A percentile compares a stretch with the other conserved stretches of the same genome.
phyloP scores from a whole-genome alignment of 2,113 vertebrate genomes.

The Macquaria australasica region DNA sequence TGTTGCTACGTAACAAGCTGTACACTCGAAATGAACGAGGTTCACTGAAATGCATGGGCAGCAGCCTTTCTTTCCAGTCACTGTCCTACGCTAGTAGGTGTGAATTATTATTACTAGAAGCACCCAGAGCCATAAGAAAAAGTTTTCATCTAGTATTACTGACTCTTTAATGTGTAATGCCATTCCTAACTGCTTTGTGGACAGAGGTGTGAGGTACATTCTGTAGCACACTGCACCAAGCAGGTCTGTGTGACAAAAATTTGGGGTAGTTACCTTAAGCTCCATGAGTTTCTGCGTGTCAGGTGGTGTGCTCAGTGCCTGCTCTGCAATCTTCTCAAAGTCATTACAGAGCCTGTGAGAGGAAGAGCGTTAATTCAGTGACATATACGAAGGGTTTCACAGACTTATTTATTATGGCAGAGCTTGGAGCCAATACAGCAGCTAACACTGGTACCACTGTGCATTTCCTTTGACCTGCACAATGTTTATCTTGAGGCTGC shows the following conservation, averaged over 20 bases:
- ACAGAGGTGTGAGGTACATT: neutral
- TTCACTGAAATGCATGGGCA: too few relatives aligned
- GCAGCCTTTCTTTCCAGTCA: neutral
- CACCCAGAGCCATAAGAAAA: neutral
- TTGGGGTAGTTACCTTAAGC: conserved; percentile 85
- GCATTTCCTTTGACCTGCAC: neutral
- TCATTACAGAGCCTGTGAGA: conserved; percentile 87
- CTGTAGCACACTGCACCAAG: neutral
- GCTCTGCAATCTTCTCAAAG: conserved; percentile 90
- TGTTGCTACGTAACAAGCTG: too few relatives aligned
- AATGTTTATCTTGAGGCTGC: neutral
- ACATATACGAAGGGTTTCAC: neutral
- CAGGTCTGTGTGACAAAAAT: neutral
- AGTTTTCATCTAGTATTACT: neutral
- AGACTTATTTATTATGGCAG: conserved; percentile 27
- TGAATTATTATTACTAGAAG: neutral
- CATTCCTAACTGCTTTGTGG: neutral
- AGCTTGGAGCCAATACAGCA: conserved; percentile 1
- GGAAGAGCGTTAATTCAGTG: conserved; percentile 18
- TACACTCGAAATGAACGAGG: too few relatives aligned
- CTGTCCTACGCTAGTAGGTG: neutral
- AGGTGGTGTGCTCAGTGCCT: conserved; percentile 86
- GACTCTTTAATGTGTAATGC: neutral
- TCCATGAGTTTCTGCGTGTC: conserved; percentile 91
- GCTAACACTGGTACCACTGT: neutral